Base-by-base conservation (phyloP, 2,888 invertebrate species). In the Andrena praecox region DNA sequence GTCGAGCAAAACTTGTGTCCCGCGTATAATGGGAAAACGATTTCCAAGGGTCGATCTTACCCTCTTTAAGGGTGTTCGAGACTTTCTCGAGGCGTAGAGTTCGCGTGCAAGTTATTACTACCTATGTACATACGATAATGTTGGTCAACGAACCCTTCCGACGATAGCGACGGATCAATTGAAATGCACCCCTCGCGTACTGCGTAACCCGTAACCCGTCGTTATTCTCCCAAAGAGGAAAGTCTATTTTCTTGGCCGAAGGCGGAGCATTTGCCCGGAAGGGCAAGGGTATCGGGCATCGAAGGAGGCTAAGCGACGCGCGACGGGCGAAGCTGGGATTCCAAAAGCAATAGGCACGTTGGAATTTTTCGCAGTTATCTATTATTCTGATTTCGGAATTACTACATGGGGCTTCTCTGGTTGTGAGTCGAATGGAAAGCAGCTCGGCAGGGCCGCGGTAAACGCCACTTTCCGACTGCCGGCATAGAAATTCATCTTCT, bases 131-230 rank as follows among this genome's bases (percentile, higher is more conserved):
- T 67, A 69, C 75, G 86, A 82, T 80, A 75, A 87, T 68, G 77
- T 80, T 87, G 87, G 84, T 87, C 87, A 82, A 87, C 82, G 87
- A 87, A 87, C 87, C 69, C 85, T 72, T 68, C 63, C 33, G 69
- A 72, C 72, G 75, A 67, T 78, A 69, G 74, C 77, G 59, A 64
- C 72, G 82, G 85, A 85, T 85, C 87, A 87, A 87, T 87, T 85
- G 87, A 87, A 87, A 87, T 85, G 85, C 87, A 87, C 87, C 87
- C 87, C 76, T 85, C 78, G 64, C 59, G 66, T 60, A 56, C 62
- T 35, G 66, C 64, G 72, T 68, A 42, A 42, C 42, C 12, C 42
- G 42, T 54, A 56, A 10, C 66, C 64, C 42, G 69, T 70, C 67
- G 75, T 82, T 85, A 84, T 80, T 77, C 68, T 76, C 80, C 60